phyloP scores from a whole-genome alignment of 2,113 vertebrate genomes.

The Bubo scandiacus region DNA sequence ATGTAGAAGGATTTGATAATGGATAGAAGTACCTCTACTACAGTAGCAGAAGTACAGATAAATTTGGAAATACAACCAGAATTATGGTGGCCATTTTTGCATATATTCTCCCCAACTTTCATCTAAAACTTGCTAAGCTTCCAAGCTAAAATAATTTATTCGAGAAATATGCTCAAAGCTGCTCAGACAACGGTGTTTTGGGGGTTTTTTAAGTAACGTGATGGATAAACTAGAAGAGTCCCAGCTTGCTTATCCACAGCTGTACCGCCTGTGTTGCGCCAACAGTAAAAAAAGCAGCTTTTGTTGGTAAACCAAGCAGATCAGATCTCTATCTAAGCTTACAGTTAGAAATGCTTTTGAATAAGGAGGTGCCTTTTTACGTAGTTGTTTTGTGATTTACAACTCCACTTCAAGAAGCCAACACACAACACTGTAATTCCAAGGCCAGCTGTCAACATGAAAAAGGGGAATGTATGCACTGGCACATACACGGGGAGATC shows the following conservation, averaged over 20 bases:
- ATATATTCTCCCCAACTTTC: background rate
- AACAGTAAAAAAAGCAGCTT: background rate
- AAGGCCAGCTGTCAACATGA: background rate
- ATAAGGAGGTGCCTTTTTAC: background rate
- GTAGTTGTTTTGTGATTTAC: background rate
- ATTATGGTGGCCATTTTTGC: background rate
- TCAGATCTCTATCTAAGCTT: background rate
- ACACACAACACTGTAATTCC: accelerated
- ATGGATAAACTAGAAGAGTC: background rate
- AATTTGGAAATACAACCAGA: background rate
- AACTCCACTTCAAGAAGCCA: background rate
- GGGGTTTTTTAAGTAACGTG: background rate
- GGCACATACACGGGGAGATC: accelerated
- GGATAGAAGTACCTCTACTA: background rate
- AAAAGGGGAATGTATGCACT: background rate
- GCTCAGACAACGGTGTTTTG: background rate
- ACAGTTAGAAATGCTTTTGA: background rate
- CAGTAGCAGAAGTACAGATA: background rate
- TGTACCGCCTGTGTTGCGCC: background rate
- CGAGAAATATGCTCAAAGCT: background rate
- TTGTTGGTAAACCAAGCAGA: background rate
- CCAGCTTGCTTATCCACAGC: background rate
- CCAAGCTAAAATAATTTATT: background rate
- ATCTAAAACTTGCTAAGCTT: background rate
- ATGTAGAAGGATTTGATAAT: background rate